Conservation (phyloP, 2,797 vertebrate genomes). For the Discoglossus pictus region DNA sequence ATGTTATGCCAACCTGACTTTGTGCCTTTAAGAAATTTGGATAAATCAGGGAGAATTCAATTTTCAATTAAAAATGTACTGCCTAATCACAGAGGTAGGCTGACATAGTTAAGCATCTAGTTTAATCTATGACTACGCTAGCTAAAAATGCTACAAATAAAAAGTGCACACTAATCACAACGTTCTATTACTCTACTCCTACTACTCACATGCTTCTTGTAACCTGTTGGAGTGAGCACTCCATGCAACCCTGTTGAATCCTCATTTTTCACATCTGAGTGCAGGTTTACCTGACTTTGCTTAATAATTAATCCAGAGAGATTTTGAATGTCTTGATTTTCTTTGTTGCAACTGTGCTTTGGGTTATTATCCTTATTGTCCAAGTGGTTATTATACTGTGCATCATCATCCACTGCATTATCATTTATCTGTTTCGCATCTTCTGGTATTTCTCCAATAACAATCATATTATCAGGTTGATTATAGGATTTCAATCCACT, state of each 20-base stretch:
- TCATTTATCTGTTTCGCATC: background rate
- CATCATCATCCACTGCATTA: background rate
- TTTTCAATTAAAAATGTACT: too few species aligned
- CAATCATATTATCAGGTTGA: background rate
- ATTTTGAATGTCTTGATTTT: background rate
- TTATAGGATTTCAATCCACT: background rate
- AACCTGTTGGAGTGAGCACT: background rate
- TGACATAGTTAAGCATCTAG: too few species aligned
- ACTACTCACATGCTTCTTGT: constrained; percentile 25
- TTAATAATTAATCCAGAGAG: background rate
- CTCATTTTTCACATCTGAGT: background rate
- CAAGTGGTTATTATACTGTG: background rate
- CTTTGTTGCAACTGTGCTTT: background rate
- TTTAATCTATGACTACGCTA: too few species aligned
- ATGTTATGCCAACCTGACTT: too few species aligned
- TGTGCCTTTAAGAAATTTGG: too few species aligned
- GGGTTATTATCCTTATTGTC: background rate
- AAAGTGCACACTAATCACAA: too few species aligned
- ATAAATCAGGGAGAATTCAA: too few species aligned
- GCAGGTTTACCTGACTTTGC: constrained; percentile 5
- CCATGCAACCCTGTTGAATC: background rate
- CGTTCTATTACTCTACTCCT: too few species aligned
- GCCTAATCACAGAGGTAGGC: too few species aligned
- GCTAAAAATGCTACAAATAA: too few species aligned
- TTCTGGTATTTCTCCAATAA: background rate